Evolutionary conservation across 2,888 invertebrate species (phyloP).

Genomic region (Lepeophtheirus nordmannii): DNA sequence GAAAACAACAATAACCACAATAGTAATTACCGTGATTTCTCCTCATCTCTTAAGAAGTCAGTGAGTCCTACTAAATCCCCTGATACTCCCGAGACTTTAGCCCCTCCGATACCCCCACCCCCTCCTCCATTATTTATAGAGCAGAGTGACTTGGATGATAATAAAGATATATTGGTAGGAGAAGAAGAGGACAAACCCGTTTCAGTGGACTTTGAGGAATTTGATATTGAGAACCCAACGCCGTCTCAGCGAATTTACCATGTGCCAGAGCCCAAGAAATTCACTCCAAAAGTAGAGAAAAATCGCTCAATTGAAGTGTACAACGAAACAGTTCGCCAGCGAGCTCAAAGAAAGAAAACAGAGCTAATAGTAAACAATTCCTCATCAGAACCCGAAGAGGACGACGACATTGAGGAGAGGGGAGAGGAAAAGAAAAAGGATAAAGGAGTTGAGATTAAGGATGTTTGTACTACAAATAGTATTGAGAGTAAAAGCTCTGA

Average conservation of each 20-base stretch:
- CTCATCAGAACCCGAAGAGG: conserved; percentile 25
- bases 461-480: too few species aligned
- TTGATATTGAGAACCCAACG: neutral
- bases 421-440: neutral
- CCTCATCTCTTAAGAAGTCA: too few species aligned
- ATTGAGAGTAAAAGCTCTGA: neutral
- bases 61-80: neutral
- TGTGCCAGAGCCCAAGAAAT: conserved; percentile 6
- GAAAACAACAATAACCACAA: neutral
- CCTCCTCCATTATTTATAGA: neutral
- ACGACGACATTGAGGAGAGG: neutral
- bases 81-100: neutral
- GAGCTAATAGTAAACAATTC: conserved; percentile 25
- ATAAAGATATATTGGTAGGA: neutral
- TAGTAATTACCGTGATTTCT: too few species aligned
- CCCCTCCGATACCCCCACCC: neutral
- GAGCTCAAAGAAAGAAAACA: conserved; percentile 25
- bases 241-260: neutral
- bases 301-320: conserved; percentile 29
- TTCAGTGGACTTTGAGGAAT: neutral
- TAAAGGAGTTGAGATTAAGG: neutral
- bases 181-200: neutral
- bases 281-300: conserved; percentile 25
- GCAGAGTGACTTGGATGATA: too few species aligned
- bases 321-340: conserved; percentile 28